These are phyloP conservation scores for Ataeniobius toweri DNA, from an alignment of 2,797 vertebrate species.

Conservation along the genomic window DNA sequence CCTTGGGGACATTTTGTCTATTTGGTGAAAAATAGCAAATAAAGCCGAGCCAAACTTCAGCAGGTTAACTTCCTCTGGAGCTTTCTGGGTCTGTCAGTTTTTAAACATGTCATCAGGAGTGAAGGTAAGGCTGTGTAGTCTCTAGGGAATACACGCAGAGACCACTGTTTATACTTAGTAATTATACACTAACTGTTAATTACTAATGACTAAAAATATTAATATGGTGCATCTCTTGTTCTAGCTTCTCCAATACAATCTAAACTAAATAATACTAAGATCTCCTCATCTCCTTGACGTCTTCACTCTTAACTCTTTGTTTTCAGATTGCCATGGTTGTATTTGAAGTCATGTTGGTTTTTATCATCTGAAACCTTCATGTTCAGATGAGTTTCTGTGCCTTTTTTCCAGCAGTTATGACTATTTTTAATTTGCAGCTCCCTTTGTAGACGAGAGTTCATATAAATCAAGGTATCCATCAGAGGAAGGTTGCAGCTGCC, in stretches of 20 bases:
- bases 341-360: not conserved
- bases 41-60: too few relatives aligned
- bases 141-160: not conserved
- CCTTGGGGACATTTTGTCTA: not conserved
- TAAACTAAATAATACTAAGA: not conserved
- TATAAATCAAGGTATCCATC: not conserved
- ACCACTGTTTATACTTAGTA: not conserved
- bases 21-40: not conserved
- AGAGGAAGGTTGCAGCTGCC: not conserved
- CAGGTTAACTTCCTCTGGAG: too few relatives aligned
- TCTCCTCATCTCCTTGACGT: not conserved
- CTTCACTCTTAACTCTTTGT: not conserved
- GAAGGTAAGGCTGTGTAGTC: too few relatives aligned
- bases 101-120: too few relatives aligned
- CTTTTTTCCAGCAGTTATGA: not conserved
- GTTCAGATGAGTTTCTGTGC: not conserved
- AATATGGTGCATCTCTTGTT: not conserved
- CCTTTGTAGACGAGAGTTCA: not conserved
- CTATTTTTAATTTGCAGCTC: conserved; percentile 1
- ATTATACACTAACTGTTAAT: not conserved
- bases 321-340: not conserved
- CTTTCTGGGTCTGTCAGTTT: too few relatives aligned
- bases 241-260: not conserved
- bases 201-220: not conserved
- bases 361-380: not conserved